These are phyloP conservation scores for Parazoanthus atlanticus DNA, from an alignment of 92 coral and sea anemone species.

Conservation along the genomic window DNA sequence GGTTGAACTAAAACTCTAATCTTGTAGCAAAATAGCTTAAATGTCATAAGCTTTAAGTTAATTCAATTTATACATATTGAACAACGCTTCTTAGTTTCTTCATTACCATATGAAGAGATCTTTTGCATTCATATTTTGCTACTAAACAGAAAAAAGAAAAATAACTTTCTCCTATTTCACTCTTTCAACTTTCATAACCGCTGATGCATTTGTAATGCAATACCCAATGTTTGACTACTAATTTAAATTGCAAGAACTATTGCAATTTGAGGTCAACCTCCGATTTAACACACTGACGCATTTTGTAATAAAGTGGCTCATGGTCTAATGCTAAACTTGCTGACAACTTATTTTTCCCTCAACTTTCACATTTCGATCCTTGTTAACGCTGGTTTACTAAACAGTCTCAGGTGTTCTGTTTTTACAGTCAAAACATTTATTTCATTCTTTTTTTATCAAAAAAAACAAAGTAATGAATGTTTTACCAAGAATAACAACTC, in stretches of 20 bases:
- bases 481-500: not conserved
- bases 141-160: not conserved
- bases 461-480: too few species aligned
- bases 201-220: not conserved
- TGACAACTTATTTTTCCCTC: not conserved
- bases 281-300: conserved; percentile 29
- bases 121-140: not conserved
- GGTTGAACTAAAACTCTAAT: not conserved
- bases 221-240: not conserved
- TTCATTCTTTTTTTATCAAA: too few species aligned
- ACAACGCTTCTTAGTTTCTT: too few species aligned
- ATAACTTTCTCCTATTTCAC: not conserved
- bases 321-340: not conserved
- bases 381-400: not conserved
- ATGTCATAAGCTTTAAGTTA: not conserved
- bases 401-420: not conserved
- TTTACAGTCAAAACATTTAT: not conserved
- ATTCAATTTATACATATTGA: not conserved
- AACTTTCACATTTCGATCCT: not conserved
- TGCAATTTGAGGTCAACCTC: not conserved
- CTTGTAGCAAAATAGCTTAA: not conserved
- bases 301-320: conserved; percentile 26
- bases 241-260: not conserved
- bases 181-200: not conserved
- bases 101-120: not conserved